Evolutionary conservation across 2,888 invertebrate genomes (phyloP).

Genomic region (Leptinotarsa juncta): DNA sequence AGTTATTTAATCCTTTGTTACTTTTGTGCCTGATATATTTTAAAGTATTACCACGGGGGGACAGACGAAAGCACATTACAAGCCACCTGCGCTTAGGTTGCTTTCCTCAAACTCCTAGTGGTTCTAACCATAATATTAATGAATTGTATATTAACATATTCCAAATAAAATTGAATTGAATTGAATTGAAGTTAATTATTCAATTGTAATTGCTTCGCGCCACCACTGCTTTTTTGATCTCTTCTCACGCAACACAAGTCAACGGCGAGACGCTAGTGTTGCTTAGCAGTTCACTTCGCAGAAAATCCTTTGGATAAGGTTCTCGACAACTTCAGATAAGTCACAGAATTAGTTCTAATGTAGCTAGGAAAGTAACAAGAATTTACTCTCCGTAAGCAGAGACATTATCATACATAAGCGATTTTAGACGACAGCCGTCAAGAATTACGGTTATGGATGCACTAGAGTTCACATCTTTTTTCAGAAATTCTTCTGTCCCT

Average conservation of each 20-base stretch:
- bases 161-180: no score
- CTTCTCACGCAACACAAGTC: slow-evolving; percentile 14
- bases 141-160: no score
- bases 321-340: slow-evolving; percentile 38
- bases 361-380: slow-evolving; percentile 35
- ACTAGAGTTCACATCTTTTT: background rate
- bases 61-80: no score
- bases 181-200: background rate
- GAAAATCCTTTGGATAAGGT: slow-evolving; percentile 43
- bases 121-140: no score
- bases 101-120: no score
- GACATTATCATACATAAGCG: slow-evolving; percentile 39
- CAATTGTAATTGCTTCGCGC: background rate
- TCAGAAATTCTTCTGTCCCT: background rate
- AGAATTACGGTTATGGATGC: slow-evolving; percentile 15
- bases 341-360: slow-evolving; percentile 45
- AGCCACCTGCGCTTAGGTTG: no score
- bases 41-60: no score
- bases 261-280: slow-evolving; percentile 20
- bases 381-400: slow-evolving; percentile 36
- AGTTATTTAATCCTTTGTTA: no score
- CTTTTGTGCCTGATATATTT: no score
- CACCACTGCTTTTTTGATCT: slow-evolving; percentile 20
- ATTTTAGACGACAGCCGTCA: slow-evolving; percentile 26
- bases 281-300: slow-evolving; percentile 36